Percentiles rank a stretch among this genome's conserved stretches.
Evolutionary conservation across 2,888 invertebrate species (phyloP).

Genomic region (Meliscaeva auricollis): DNA sequence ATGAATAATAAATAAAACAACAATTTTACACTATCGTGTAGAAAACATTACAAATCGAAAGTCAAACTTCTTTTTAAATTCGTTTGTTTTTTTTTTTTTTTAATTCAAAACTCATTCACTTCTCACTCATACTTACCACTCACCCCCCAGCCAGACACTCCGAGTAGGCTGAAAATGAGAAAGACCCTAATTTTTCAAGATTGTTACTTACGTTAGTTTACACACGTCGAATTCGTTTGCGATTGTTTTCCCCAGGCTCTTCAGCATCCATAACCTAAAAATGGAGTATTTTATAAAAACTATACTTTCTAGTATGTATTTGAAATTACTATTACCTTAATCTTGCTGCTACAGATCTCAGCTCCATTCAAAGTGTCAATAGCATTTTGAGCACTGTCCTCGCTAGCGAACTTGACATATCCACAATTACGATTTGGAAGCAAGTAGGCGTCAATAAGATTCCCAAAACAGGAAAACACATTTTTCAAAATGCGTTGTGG

Average conservation of each 20-base stretch:
- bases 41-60: constrained; percentile 22
- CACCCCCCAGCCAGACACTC: too few relatives aligned
- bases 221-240: constrained; percentile 82
- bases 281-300: constrained; percentile 4
- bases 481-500: constrained; percentile 93
- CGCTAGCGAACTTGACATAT: constrained; percentile 93
- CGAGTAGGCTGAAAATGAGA: neutral
- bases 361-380: constrained; percentile 90
- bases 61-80: constrained; percentile 28
- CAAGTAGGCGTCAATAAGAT: constrained; percentile 95
- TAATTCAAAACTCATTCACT: neutral
- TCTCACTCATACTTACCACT: constrained; percentile 64
- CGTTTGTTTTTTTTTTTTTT: neutral
- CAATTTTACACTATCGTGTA: constrained; percentile 21
- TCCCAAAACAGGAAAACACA: constrained; percentile 95
- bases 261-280: constrained; percentile 94
- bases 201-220: constrained; percentile 79
- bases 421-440: constrained; percentile 96
- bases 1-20: constrained; percentile 60
- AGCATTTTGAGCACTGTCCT: constrained; percentile 87
- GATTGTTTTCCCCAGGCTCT: constrained; percentile 84
- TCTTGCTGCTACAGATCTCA: constrained; percentile 92
- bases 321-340: constrained; percentile 84
- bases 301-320: neutral
- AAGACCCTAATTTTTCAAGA: neutral